Percentiles rank a stretch among this genome's conserved stretches.
These are phyloP conservation scores for Catagonus wagneri DNA, from an alignment of 2,113 vertebrate genomes.

Conservation along the genomic window DNA sequence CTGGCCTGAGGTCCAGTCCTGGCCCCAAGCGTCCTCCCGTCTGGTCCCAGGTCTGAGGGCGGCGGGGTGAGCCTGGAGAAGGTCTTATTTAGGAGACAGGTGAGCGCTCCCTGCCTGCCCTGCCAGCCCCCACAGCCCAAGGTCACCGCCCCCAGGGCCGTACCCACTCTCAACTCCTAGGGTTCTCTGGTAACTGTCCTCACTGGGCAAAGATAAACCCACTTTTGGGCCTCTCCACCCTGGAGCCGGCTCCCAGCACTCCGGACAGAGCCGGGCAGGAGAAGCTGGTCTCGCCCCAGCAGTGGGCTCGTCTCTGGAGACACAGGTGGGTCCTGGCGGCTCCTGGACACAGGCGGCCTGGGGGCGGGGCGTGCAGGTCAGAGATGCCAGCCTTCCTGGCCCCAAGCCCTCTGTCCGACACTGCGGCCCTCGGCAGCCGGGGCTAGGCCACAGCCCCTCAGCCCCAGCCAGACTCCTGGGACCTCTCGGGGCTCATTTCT, in stretches of 20 bases:
- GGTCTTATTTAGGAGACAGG: not conserved
- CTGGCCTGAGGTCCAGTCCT: not conserved
- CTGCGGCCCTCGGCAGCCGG: too few relatives aligned
- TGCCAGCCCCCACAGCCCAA: not conserved
- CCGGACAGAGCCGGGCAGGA: not conserved
- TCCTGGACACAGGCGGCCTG: not conserved
- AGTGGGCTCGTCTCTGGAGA: not conserved
- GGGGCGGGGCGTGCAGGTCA: not conserved
- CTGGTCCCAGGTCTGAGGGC: not conserved
- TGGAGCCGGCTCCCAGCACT: not conserved
- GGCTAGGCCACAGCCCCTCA: too few relatives aligned
- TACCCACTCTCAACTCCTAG: not conserved
- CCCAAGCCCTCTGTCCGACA: too few relatives aligned
- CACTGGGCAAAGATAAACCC: not conserved
- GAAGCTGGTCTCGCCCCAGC: not conserved
- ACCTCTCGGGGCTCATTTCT: not conserved
- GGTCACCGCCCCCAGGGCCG: not conserved
- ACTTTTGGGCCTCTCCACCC: too few relatives aligned
- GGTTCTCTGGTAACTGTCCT: accelerated
- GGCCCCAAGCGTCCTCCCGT: not conserved
- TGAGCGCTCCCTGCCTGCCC: not conserved
- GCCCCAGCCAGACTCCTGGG: not conserved
- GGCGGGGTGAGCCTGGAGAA: not conserved
- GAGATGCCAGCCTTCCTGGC: not conserved
- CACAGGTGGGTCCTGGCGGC: not conserved